These are phyloP conservation scores for Clarias macrocephalus DNA, from an alignment of 2,113 vertebrate genomes.

Conservation along the genomic window DNA sequence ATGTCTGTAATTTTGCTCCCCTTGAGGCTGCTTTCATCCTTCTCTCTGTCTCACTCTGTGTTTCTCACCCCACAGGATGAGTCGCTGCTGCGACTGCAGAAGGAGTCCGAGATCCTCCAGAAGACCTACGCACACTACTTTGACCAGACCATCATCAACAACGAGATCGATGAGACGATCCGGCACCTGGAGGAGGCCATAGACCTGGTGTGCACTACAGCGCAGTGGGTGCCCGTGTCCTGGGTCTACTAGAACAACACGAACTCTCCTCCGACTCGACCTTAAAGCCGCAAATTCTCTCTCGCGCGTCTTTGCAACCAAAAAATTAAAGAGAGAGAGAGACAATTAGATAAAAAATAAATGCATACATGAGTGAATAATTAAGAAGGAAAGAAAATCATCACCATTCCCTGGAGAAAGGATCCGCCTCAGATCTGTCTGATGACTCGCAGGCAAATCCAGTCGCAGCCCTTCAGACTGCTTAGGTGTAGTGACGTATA, in stretches of 20 bases:
- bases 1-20: background rate
- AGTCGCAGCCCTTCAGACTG: constrained; percentile 85
- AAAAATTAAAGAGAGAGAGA: constrained; percentile 50
- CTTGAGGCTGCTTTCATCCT: background rate
- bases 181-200: constrained; percentile 96
- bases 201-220: constrained; percentile 90
- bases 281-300: constrained; percentile 50
- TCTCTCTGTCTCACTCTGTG: background rate
- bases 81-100: constrained; percentile 96
- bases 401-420: constrained; percentile 67
- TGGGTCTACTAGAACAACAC: constrained; percentile 80
- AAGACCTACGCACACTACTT: constrained; percentile 98
- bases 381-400: constrained; percentile 5
- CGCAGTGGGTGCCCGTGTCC: constrained; percentile 98
- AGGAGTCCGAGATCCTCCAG: constrained; percentile 97
- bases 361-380: background rate
- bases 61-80: constrained; percentile 79
- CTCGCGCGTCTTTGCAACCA: constrained; percentile 57
- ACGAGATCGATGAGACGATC: constrained; percentile 99
- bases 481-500: constrained; percentile 91
- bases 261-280: constrained; percentile 10
- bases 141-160: constrained; percentile 99
- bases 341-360: background rate
- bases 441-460: constrained; percentile 76
- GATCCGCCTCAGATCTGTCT: constrained; percentile 74